Base-by-base conservation (phyloP, 2,797 vertebrate species). In the Lagorchestes hirsutus region DNA sequence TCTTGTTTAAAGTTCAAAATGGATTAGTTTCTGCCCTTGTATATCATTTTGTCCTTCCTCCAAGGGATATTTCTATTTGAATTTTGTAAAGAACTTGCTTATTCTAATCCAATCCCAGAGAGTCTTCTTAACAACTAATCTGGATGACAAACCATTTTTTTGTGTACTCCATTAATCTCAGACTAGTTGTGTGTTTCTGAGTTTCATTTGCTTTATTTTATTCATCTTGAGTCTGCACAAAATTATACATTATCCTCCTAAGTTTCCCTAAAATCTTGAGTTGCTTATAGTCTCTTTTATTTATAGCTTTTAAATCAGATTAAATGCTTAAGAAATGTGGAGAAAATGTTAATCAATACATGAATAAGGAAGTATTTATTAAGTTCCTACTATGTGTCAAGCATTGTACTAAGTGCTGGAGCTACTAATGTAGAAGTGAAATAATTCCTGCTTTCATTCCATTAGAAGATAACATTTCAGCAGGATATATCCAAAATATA, bases 121-220 rank as follows among this genome's bases (percentile, higher is more conserved):
- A 0, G 54, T 0, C n/a, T 14, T 27, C 29, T 52, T 8, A 18
- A 27, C 90, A 5, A 13, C 1, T n/a, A 27, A 4, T 34, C 90
- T n/a, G 54, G n/a, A 50, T 0, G 4, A 52, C 54, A 24, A 10
- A 1, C 3, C 40, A 0, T 31, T 29, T 27, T 5, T 5, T 5
- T 6, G 4, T 1, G 3, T 12, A 8, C n/a, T 52, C 58, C 57
- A 5, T 55, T 52, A 0, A 0, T 27, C 16, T 10, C n/a, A 57
- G 50, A 22, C 55, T 55, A 0, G 0, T 0, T 31, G 24, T 12
- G 50, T 46, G 52, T 90, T 2, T 11, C 31, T 90, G 11, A 2
- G 5, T 11, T 54, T 46, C 14, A 0, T 46, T 52, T 56, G 40
- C 27, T 59, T 67, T 6, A 8, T 27, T 93, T 90, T 62, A 14